Percentiles rank a stretch among this genome's conserved stretches.
Conservation (phyloP, 2,888 invertebrate species). For the Drosophila colorata region DNA sequence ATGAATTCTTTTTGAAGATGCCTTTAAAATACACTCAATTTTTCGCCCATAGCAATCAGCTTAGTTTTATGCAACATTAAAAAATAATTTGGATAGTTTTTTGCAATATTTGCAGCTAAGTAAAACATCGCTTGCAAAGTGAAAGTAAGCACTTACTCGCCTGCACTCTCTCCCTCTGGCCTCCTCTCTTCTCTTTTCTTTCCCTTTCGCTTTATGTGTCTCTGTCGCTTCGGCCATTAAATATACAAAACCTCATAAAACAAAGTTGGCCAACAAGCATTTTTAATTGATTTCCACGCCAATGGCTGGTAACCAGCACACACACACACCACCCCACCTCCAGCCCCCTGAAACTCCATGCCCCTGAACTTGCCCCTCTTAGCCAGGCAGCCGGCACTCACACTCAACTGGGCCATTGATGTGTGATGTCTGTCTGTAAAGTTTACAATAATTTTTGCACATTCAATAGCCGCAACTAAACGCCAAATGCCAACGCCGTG, state of each 20-base stretch:
- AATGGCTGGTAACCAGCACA: slow-evolving; percentile 39
- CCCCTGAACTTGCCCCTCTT: slow-evolving; percentile 27
- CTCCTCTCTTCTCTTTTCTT: background rate
- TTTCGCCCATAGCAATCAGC: no score
- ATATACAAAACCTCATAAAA: slow-evolving; percentile 65
- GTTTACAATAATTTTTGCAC: slow-evolving; percentile 80
- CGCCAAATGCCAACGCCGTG: slow-evolving; percentile 72
- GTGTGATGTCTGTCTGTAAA: slow-evolving; percentile 77
- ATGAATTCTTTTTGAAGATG: no score
- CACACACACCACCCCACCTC: background rate
- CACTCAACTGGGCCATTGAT: slow-evolving; percentile 48
- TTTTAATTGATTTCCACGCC: slow-evolving; percentile 75
- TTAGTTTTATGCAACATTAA: no score
- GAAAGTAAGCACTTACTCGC: slow-evolving; percentile 42
- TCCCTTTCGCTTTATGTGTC: background rate
- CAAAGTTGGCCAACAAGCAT: slow-evolving; percentile 75
- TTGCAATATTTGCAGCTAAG: slow-evolving; percentile 5
- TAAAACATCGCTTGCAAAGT: slow-evolving; percentile 29
- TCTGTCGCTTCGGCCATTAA: slow-evolving; percentile 47
- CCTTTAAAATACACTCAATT: no score
- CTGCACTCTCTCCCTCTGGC: background rate
- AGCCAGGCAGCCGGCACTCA: background rate
- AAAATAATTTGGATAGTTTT: no score
- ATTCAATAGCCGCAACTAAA: slow-evolving; percentile 80
- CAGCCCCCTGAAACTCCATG: background rate